Percentiles rank a stretch among this genome's conserved stretches.
These are phyloP conservation scores for Physeter macrocephalus DNA, from an alignment of 2,113 vertebrate species.

Conservation along the genomic window DNA sequence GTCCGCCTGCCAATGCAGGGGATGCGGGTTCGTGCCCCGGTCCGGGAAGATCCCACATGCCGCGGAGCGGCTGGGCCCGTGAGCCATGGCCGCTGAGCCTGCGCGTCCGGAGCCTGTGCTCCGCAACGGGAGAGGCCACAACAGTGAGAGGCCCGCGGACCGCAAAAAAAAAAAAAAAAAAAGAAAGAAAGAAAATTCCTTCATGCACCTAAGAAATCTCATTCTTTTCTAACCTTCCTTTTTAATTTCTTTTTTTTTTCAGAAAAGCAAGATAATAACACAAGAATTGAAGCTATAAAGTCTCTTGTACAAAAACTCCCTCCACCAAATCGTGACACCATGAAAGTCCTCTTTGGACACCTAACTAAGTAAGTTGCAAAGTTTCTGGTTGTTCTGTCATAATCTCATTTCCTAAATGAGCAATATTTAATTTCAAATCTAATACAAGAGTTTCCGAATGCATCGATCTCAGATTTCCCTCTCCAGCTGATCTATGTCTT, in stretches of 20 bases:
- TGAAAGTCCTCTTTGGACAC: conserved; percentile 92
- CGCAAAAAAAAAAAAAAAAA: no score
- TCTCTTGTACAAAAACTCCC: conserved; percentile 89
- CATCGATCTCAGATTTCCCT: neutral
- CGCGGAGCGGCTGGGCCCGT: no score
- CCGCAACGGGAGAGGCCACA: no score
- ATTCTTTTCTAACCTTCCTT: neutral
- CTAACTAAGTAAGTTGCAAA: conserved; percentile 87
- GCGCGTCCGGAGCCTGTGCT: no score
- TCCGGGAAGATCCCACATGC: no score
- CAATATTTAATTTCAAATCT: conserved; percentile 8
- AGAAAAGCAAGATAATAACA: conserved; percentile 86
- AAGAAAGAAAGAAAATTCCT: neutral
- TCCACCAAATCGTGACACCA: conserved; percentile 91
- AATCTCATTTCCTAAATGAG: neutral
- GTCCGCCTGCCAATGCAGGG: no score
- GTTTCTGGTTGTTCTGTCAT: neutral
- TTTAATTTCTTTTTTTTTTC: conserved; percentile 26
- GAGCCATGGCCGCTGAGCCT: no score
- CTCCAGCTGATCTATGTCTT: neutral
- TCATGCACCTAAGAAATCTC: neutral
- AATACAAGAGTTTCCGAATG: neutral
- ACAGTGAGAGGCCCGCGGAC: no score
- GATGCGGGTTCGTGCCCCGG: no score
- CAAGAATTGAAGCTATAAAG: conserved; percentile 85